A percentile compares a stretch with the other conserved stretches of the same genome.
Conservation (phyloP, 2,888 invertebrate genomes). For the Diploptera punctata region DNA sequence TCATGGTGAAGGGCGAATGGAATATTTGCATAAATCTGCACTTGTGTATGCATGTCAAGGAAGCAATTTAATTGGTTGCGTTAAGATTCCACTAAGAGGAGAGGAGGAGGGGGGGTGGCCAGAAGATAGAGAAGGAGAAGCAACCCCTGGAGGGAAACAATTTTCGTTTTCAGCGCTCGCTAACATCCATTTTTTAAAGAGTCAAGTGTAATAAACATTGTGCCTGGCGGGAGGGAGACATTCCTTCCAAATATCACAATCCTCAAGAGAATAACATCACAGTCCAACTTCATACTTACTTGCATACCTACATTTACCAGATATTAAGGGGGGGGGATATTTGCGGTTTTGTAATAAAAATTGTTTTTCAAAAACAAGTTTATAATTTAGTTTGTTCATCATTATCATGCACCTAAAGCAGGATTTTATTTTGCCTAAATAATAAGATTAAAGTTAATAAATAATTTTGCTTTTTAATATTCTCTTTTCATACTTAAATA, state of each 20-base stretch:
- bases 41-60: constrained; percentile 23
- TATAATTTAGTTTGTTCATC: no score
- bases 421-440: no score
- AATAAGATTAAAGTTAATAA: no score
- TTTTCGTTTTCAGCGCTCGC: constrained; percentile 12
- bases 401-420: no score
- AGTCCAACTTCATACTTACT: no score
- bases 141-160: constrained; percentile 24
- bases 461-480: no score
- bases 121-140: neutral
- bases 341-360: no score
- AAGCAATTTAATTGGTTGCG: constrained; percentile 28
- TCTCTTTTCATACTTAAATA: no score
- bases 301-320: no score
- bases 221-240: neutral
- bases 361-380: no score
- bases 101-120: neutral
- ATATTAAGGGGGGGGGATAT: no score
- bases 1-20: neutral
- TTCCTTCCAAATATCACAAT: neutral
- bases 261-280: no score
- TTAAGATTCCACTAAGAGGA: constrained; percentile 1
- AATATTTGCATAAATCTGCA: constrained; percentile 30
- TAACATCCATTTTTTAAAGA: neutral
- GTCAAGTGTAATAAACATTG: neutral